Base-by-base conservation (phyloP, 92 coral and sea anemone species). In the Heliopora coerulea region DNA sequence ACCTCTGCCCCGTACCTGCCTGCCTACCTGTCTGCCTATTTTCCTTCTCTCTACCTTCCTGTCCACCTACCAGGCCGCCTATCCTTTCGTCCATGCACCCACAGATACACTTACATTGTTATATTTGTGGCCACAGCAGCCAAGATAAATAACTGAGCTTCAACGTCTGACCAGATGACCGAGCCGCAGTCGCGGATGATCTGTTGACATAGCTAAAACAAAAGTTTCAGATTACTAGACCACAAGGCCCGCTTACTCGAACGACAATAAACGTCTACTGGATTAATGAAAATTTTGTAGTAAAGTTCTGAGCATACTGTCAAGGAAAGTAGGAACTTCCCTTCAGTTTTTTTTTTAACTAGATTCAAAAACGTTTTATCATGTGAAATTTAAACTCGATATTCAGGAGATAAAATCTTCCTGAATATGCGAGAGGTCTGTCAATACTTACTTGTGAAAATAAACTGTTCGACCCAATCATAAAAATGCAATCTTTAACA, bases 111-210 rank as follows among this genome's bases (percentile, higher is more conserved):
- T 89, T 87, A 92, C 97, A 75, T 72, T 42, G 89, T 25, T 31
- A 95, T 85, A 77, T 93, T 86, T 59, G 90, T 60, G 28, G 99
- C 93, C 24, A 95, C 80, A 39, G 95, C 91, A 72, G 99, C 86
- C 99, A 95, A 90, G 63, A 95, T 87, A 84, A 95, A 95, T 59
- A 95, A 84, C 48, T 85, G 78, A 20, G 99, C 90, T 48, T 93
- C 98, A 21, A 96, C 58, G 28, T 85, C 73, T 63, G 85, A 86
- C 98, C 98, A 93, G 13, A 90, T 81, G 27, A 81, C 78, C 21
- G 80, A 79, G 65, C 82, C 83, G n/a, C 83, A 80, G 56, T 87
- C 91, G 24, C 78, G 86, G 34, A 84, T 85, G n/a, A 93, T 59
- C 44, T 81, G 80, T 14, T 83, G 84, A 81, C 89, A 93, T 90